Evolutionary conservation across 92 coral and sea anemone genomes (phyloP), one percentile per base, ranked within the genome.

Genomic region (Porites divaricata): DNA sequence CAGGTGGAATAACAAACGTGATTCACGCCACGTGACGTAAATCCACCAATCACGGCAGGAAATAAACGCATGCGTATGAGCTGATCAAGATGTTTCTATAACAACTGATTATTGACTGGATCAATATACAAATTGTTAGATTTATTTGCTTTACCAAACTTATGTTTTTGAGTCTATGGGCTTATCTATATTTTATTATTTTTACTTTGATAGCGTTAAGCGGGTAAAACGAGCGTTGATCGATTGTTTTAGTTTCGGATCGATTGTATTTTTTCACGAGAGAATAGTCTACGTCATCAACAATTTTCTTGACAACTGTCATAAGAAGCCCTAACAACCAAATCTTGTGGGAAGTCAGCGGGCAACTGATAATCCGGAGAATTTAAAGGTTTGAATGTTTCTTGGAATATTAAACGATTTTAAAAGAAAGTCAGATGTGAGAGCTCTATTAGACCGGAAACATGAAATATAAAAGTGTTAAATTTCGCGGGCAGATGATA

Each of bases 1-100:
- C 99, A 97, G 99, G 99, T 97, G 98, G 98, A 92, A 84, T 89
- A 91, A 89, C 95, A 93, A 91, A 89, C 89, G 90, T 92, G 91
- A 92, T 85, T 74, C 82, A 86, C 52, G 71, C 65, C 99, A 97
- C 95, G 94, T 97, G 99, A 85, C 76, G 78, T 56, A 14, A 24
- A 54, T 52, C 70, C 48, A 70, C 98, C 99, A 97, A 97, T 97
- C 85, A 86, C 65, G 83, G 54, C 58, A 24, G 80, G 70, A 23
- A 15, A 28, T 3, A 21, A 12, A 80, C 92, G 94, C 97, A 94
- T 85, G 98, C 95, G 98, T 70, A 2, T 1, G 64, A 51, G 26
- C 72, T n/a, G 14, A 51, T 67, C 48, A 52, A 48, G 17, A 49
- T 61, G 76, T 67, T 75, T 76, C 86, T 54, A 73, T 84, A 81